These are phyloP conservation scores for Melanaphis sacchari DNA, from an alignment of 1,140 invertebrate genomes.

Conservation along the genomic window DNA sequence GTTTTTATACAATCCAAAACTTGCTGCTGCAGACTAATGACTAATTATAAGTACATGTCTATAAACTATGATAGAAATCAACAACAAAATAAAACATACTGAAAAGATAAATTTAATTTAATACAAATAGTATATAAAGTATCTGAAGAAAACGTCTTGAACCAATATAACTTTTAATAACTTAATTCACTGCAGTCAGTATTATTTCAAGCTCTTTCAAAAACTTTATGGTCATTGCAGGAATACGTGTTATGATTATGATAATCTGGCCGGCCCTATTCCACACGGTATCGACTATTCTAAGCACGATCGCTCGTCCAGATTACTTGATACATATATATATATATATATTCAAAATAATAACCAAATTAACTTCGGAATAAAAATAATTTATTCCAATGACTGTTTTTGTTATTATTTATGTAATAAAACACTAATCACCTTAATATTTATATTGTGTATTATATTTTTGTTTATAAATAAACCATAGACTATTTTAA, in stretches of 20 bases:
- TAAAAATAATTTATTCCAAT: slow-evolving; percentile 8
- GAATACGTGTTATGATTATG: slow-evolving; percentile 48
- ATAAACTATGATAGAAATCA: neutral
- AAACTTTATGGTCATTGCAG: slow-evolving; percentile 44
- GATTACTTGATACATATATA: slow-evolving; percentile 30
- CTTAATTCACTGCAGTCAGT: slow-evolving; percentile 42
- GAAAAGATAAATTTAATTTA: neutral
- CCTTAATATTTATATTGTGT: neutral
- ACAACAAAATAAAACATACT: neutral
- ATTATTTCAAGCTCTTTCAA: slow-evolving; percentile 33
- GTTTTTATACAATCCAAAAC: neutral
- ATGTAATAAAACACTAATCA: neutral
- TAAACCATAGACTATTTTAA: neutral
- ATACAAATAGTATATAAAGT: neutral
- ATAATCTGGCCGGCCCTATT: slow-evolving; percentile 22
- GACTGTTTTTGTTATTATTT: neutral
- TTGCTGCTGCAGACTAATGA: neutral
- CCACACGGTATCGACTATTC: neutral
- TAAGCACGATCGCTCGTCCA: slow-evolving; percentile 39
- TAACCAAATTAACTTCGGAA: neutral
- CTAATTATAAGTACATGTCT: neutral
- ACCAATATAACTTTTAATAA: slow-evolving; percentile 52
- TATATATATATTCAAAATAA: slow-evolving; percentile 21
- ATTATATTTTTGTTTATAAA: neutral
- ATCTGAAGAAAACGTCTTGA: neutral